These are phyloP conservation scores for Chloroceryle inda DNA, from an alignment of 2,797 vertebrate genomes.

Conservation along the genomic window DNA sequence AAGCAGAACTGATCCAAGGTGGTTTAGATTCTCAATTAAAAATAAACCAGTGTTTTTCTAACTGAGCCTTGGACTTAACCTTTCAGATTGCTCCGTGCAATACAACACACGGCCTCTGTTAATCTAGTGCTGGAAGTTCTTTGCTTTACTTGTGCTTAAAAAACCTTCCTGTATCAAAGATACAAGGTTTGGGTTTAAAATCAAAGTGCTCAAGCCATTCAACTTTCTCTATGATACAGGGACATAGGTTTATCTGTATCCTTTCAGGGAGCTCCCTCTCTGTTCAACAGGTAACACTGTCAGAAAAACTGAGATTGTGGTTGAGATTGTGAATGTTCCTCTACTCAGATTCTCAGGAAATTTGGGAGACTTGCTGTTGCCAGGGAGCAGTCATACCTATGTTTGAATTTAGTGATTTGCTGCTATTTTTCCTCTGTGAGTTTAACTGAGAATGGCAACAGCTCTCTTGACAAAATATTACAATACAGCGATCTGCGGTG, in stretches of 20 bases:
- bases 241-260: neutral
- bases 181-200: neutral
- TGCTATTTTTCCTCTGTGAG: neutral
- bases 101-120: rapidly evolving
- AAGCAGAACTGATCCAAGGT: neutral
- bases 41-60: neutral
- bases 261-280: neutral
- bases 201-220: neutral
- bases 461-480: neutral
- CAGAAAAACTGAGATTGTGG: neutral
- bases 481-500: neutral
- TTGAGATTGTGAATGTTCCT: neutral
- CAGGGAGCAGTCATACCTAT: neutral
- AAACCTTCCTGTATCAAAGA: neutral
- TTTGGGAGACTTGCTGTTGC: neutral
- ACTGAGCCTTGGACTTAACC: neutral
- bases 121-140: neutral
- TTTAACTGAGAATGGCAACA: neutral
- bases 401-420: neutral
- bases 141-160: neutral
- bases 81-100: neutral
- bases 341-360: neutral
- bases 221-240: neutral
- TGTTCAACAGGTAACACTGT: neutral
- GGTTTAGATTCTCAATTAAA: neutral